A percentile compares a stretch with the other conserved stretches of the same genome.
Conservation (phyloP, 2,888 invertebrate genomes). For the Leptothorax acervorum region DNA sequence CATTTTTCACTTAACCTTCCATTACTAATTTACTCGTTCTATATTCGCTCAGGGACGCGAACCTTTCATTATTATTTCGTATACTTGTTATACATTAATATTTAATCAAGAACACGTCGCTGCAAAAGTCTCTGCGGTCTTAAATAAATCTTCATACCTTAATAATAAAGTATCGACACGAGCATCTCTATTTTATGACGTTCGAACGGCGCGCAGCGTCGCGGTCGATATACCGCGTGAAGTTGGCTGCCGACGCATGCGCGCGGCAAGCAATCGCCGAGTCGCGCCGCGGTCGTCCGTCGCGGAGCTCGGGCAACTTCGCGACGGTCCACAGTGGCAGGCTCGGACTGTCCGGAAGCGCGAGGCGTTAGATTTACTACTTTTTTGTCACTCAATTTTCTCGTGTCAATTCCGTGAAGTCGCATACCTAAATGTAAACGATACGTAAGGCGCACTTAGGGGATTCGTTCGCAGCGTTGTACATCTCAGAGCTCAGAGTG, state of each 20-base stretch:
- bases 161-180: slow-evolving; percentile 16
- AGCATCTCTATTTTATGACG: slow-evolving; percentile 20
- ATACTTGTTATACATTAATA: neutral
- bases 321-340: slow-evolving; percentile 75
- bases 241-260: slow-evolving; percentile 71
- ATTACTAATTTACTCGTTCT: neutral
- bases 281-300: too few relatives aligned
- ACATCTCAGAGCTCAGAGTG: slow-evolving; percentile 17
- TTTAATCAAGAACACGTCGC: neutral
- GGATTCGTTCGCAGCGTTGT: slow-evolving; percentile 8
- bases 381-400: slow-evolving; percentile 41
- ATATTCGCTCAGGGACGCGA: neutral
- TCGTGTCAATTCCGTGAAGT: slow-evolving; percentile 17
- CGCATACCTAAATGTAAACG: slow-evolving; percentile 62
- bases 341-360: slow-evolving; percentile 34
- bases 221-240: slow-evolving; percentile 70
- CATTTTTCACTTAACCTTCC: neutral
- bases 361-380: slow-evolving; percentile 55
- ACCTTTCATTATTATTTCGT: slow-evolving; percentile 12
- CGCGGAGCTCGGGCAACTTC: slow-evolving; percentile 66
- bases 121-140: neutral
- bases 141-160: slow-evolving; percentile 21
- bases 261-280: slow-evolving; percentile 45
- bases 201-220: slow-evolving; percentile 63
- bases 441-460: neutral